phyloP scores from a whole-genome alignment of 2,888 invertebrate species.

The Linyphia triangularis region DNA sequence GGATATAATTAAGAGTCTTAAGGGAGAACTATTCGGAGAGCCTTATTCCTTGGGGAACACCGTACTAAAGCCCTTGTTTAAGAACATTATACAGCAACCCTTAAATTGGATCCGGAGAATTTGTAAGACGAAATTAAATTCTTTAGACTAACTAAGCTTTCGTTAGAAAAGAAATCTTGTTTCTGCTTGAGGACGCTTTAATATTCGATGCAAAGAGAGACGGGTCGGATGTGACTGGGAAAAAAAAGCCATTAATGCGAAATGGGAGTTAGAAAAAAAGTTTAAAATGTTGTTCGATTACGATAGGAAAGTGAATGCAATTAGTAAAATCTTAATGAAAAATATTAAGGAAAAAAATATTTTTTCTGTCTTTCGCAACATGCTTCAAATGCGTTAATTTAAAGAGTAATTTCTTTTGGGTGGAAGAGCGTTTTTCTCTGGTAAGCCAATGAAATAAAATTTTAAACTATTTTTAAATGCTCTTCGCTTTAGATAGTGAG shows the following conservation, averaged over 20 bases:
- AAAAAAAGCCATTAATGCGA: background rate
- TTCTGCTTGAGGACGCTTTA: background rate
- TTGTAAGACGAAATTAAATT: background rate
- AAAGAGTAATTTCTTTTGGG: background rate
- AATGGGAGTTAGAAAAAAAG: background rate
- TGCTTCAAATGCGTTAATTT: background rate
- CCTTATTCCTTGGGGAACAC: background rate
- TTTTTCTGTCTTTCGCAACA: background rate
- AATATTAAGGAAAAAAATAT: background rate
- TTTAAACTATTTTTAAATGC: background rate
- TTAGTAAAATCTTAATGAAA: background rate
- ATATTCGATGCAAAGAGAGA: background rate
- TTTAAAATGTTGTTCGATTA: background rate
- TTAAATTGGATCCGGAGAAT: constrained; percentile 18
- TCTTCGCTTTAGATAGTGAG: no score
- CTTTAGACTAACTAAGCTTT: background rate
- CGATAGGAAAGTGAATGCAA: background rate
- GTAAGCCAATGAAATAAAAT: background rate
- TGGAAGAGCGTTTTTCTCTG: background rate
- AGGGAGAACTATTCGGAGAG: background rate
- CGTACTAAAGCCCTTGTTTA: background rate
- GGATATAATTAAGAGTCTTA: constrained; percentile 15
- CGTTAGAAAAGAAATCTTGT: background rate
- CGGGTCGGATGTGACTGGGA: background rate
- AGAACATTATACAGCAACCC: background rate